Evolutionary conservation across 2,888 invertebrate species (phyloP).

Genomic region (Scaeva pyrastri): DNA sequence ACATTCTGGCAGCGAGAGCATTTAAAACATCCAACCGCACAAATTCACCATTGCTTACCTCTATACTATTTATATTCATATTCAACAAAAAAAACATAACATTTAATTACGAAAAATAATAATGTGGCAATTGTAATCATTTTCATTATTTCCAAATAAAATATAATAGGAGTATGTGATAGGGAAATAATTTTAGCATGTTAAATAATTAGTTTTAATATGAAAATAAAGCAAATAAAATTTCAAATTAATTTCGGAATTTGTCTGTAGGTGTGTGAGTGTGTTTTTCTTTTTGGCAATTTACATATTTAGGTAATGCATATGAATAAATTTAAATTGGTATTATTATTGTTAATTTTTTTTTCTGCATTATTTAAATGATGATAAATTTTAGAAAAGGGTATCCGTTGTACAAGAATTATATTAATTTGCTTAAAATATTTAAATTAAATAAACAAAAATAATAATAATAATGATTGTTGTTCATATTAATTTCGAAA

Average conservation of each 20-base stretch:
- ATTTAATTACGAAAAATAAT: conserved; percentile 20
- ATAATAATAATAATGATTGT: too few relatives aligned
- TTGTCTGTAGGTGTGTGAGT: too few relatives aligned
- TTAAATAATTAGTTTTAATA: conserved; percentile 23
- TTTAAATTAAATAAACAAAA: too few relatives aligned
- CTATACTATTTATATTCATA: neutral
- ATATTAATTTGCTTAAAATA: too few relatives aligned
- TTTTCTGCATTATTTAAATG: too few relatives aligned
- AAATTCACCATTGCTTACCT: neutral
- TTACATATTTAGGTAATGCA: too few relatives aligned
- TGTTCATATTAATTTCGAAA: too few relatives aligned
- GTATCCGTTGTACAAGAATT: too few relatives aligned
- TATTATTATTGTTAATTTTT: too few relatives aligned
- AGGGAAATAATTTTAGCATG: conserved; percentile 1
- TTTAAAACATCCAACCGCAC: neutral
- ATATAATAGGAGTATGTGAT: neutral
- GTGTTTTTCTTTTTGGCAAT: too few relatives aligned
- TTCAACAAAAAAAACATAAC: neutral
- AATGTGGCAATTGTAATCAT: conserved; percentile 23
- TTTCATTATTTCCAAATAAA: conserved; percentile 11
- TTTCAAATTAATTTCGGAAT: conserved; percentile 15
- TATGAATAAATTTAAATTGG: too few relatives aligned
- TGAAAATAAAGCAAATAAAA: conserved; percentile 1
- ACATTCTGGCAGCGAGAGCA: neutral
- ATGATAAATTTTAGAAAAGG: too few relatives aligned